These are phyloP conservation scores for Dryococelus australis DNA, from an alignment of 2,888 invertebrate species.

Conservation along the genomic window DNA sequence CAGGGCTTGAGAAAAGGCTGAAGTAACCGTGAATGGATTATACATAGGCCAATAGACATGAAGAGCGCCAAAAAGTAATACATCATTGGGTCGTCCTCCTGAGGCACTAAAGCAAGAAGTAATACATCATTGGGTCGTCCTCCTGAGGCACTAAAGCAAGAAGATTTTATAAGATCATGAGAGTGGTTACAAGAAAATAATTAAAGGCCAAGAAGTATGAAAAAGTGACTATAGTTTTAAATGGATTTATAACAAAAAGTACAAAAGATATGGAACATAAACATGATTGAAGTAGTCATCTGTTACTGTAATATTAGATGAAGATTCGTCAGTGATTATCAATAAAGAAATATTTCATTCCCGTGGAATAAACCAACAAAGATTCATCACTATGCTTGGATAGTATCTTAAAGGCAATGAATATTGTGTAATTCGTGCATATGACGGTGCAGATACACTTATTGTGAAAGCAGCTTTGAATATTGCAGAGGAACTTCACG, in stretches of 20 bases:
- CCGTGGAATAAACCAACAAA: not conserved
- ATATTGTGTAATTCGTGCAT: not conserved
- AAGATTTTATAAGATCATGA: too few species aligned
- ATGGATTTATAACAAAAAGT: slow-evolving; percentile 26
- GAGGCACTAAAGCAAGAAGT: too few species aligned
- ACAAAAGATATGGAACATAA: slow-evolving; percentile 35
- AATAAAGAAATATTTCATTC: not conserved
- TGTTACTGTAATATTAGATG: not conserved
- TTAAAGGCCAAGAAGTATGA: slow-evolving; percentile 7
- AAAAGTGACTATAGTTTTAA: slow-evolving; percentile 24
- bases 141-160: too few species aligned
- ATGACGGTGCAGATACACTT: slow-evolving; percentile 9
- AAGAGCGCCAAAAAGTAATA: too few species aligned
- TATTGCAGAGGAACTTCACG: slow-evolving; percentile 21
- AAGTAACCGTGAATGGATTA: too few species aligned
- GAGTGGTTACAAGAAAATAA: too few species aligned
- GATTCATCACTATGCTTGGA: not conserved
- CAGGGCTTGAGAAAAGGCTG: too few species aligned
- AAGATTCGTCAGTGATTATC: too few species aligned
- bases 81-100: too few species aligned
- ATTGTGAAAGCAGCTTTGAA: slow-evolving; percentile 25
- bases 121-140: too few species aligned
- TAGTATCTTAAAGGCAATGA: not conserved
- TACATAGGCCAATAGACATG: too few species aligned
- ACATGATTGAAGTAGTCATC: slow-evolving; percentile 29